phyloP scores from a whole-genome alignment of 2,888 invertebrate genomes.

The Callosobruchus maculatus region DNA sequence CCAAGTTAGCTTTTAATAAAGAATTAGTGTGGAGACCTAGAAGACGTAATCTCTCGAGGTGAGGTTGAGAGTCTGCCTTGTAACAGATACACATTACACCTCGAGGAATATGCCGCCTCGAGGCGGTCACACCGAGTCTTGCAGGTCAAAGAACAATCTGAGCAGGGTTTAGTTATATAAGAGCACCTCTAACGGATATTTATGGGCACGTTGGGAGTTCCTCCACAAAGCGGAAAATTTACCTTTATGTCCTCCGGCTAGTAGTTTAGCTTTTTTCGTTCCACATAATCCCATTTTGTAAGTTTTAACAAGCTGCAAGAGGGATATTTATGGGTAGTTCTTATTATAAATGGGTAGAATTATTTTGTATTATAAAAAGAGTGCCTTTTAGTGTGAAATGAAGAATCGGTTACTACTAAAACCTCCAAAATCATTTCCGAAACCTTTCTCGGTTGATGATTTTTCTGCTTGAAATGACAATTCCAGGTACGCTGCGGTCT shows the following conservation, averaged over 20 bases:
- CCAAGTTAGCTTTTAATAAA: constrained; percentile 19
- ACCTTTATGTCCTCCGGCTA: constrained; percentile 9
- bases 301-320: background rate
- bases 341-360: no score
- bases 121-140: constrained; percentile 41
- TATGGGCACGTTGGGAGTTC: constrained; percentile 26
- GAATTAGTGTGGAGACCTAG: constrained; percentile 20
- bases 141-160: constrained; percentile 45
- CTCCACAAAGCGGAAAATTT: constrained; percentile 15
- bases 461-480: no score
- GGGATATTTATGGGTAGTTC: no score
- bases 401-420: no score
- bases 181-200: constrained; percentile 28
- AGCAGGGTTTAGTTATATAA: background rate
- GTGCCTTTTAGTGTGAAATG: no score
- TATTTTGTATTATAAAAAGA: no score
- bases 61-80: constrained; percentile 39
- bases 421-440: no score
- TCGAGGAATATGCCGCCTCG: constrained; percentile 40
- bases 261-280: background rate
- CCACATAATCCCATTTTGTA: background rate
- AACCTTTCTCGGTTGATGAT: no score
- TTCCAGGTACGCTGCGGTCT: no score
- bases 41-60: constrained; percentile 30
- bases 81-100: constrained; percentile 48